Conservation (phyloP, 2,888 invertebrate genomes). For the Tortricodes alternella region DNA sequence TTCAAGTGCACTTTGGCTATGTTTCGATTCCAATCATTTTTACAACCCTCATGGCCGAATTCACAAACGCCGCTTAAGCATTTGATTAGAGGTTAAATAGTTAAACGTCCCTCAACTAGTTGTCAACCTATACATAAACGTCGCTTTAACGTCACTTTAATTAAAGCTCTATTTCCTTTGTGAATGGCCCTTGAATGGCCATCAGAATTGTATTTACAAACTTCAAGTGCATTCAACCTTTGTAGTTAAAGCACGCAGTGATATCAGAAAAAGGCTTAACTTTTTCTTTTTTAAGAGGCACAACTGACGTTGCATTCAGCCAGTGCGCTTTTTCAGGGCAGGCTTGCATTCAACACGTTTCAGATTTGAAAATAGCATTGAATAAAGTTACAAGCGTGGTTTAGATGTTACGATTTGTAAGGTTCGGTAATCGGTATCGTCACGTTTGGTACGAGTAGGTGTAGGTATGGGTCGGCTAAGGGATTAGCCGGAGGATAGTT, state of each 20-base stretch:
- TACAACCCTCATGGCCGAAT: too few relatives aligned
- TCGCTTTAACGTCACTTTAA: too few relatives aligned
- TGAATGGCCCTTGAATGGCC: background rate
- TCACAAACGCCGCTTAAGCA: too few relatives aligned
- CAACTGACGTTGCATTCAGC: conserved; percentile 45
- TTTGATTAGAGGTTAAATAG: too few relatives aligned
- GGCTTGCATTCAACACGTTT: conserved; percentile 47
- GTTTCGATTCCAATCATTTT: too few relatives aligned
- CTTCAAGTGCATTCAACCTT: conserved; percentile 12
- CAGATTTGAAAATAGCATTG: conserved; percentile 46
- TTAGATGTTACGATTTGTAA: conserved; percentile 29
- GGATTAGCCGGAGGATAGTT: too few relatives aligned
- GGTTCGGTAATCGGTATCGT: background rate
- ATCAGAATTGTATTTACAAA: conserved; percentile 3
- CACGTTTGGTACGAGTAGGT: background rate
- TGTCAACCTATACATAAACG: too few relatives aligned
- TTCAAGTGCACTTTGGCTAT: too few relatives aligned
- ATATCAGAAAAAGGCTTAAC: conserved; percentile 18
- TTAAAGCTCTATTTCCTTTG: too few relatives aligned
- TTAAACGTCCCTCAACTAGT: too few relatives aligned
- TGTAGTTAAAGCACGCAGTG: conserved; percentile 16
- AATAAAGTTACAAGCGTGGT: conserved; percentile 39
- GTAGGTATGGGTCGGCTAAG: too few relatives aligned
- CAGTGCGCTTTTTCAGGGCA: conserved; percentile 42
- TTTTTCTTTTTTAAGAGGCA: conserved; percentile 34